Evolutionary conservation across 2,888 invertebrate genomes (phyloP).

Genomic region (Patella caerulea): DNA sequence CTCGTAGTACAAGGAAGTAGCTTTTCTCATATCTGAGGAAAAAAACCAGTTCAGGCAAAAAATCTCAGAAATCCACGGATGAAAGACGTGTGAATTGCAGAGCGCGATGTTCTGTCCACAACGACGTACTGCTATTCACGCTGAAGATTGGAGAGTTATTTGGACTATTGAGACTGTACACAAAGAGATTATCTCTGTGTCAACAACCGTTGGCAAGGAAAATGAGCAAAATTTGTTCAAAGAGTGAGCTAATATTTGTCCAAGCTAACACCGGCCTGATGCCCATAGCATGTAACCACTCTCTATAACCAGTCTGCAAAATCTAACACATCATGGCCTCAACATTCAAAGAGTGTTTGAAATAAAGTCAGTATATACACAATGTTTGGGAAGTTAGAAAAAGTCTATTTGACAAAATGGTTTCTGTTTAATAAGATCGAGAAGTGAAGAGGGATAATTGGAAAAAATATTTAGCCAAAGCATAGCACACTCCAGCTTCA

Average conservation of each 20-base stretch:
- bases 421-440: too few relatives aligned
- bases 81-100: slow-evolving; percentile 10
- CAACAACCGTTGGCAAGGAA: background rate
- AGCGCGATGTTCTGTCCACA: slow-evolving; percentile 9
- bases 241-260: background rate
- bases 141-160: slow-evolving; percentile 5
- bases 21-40: background rate
- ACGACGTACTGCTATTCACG: slow-evolving; percentile 2
- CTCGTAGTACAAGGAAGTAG: background rate
- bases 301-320: too few relatives aligned
- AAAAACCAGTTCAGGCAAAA: background rate
- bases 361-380: too few relatives aligned
- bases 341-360: too few relatives aligned
- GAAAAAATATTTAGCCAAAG: too few relatives aligned
- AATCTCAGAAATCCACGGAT: slow-evolving; percentile 8
- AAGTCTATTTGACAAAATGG: too few relatives aligned
- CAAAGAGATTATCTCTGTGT: slow-evolving; percentile 7
- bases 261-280: background rate
- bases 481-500: too few relatives aligned
- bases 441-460: too few relatives aligned
- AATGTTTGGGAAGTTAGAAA: too few relatives aligned
- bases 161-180: slow-evolving; percentile 9
- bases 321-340: too few relatives aligned
- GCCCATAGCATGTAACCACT: background rate
- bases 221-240: slow-evolving; percentile 10